Evolutionary conservation across 2,888 invertebrate species (phyloP), one percentile per base, ranked within the genome.

Genomic region (Orthonychiurus folsomi): DNA sequence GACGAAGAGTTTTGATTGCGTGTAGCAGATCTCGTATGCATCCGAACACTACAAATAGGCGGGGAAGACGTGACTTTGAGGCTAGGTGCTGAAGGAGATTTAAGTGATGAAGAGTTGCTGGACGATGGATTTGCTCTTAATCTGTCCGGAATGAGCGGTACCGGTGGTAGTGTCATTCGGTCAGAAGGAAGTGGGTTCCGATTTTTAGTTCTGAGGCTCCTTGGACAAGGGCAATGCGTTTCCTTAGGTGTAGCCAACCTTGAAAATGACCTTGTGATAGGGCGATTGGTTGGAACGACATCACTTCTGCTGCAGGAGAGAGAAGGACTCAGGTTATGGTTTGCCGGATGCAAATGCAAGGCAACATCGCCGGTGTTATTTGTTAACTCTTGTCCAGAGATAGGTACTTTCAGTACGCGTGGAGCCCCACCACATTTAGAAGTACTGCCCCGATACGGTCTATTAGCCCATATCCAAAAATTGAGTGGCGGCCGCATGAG

Each of bases 331-430:
- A 67, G 64, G 66, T 72, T 72, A 59, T 60, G 61, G n/a, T n/a
- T n/a, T n/a, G n/a, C n/a, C n/a, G n/a, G n/a, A n/a, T n/a, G n/a
- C n/a, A n/a, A n/a, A n/a, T n/a, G n/a, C n/a, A n/a, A n/a, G n/a
- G 64, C 65, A 60, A 63, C 59, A 54, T 56, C 57, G 63, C 65
- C 66, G 62, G 62, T 58, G 62, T 60, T 68, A 56, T 56, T 55
- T 67, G 64, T 61, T 60, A 67, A 59, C 61, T 70, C 69, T 54
- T 66, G 65, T 63, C 61, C 70, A 60, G 15, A 15, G 64, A 71
- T 73, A 63, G 70, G 69, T 65, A 71, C 53, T 63, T 69, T 69
- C 65, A 71, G 73, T 70, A 71, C 68, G 69, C 71, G 71, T 70
- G 70, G 68, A 71, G 71, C 68, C 68, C 65, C 66, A 60, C 64